A percentile compares a stretch with the other conserved stretches of the same genome.
Evolutionary conservation across 2,888 invertebrate genomes (phyloP).

Genomic region (Meteorus colon): DNA sequence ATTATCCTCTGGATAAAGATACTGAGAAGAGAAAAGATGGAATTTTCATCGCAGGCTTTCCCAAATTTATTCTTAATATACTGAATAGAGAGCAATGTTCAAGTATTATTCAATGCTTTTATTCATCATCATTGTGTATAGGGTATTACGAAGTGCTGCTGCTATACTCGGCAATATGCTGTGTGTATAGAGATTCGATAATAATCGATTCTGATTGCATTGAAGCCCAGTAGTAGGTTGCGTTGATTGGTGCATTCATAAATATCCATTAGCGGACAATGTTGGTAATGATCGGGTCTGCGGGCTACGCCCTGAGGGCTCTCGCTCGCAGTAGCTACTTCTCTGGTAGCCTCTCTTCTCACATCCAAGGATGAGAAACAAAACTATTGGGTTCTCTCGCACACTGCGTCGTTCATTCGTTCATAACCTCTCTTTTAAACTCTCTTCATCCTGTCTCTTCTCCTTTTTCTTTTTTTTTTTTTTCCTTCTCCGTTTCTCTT

Average conservation of each 20-base stretch:
- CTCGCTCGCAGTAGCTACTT: slow-evolving; percentile 60
- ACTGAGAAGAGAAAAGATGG: too few species aligned
- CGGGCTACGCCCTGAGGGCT: slow-evolving; percentile 67
- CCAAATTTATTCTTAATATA: neutral
- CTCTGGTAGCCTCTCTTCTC: slow-evolving; percentile 57
- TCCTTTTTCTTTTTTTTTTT: slow-evolving; percentile 47
- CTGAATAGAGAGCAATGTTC: neutral
- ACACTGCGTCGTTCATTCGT: slow-evolving; percentile 46
- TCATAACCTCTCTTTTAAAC: slow-evolving; percentile 37
- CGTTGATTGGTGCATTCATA: slow-evolving; percentile 73
- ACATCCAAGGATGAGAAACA: slow-evolving; percentile 63
- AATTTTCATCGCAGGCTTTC: too few species aligned
- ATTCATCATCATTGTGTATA: neutral
- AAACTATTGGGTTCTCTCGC: slow-evolving; percentile 51
- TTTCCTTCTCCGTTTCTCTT: slow-evolving; percentile 39
- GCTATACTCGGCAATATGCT: neutral
- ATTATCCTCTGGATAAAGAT: too few species aligned
- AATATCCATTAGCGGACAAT: slow-evolving; percentile 73
- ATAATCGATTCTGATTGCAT: slow-evolving; percentile 73
- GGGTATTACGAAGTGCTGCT: neutral
- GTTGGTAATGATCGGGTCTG: slow-evolving; percentile 71
- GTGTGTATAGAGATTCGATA: slow-evolving; percentile 62
- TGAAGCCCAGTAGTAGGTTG: slow-evolving; percentile 72
- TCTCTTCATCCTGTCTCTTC: slow-evolving; percentile 50
- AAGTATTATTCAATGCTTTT: neutral